Percentiles rank a stretch among this genome's conserved stretches.
phyloP scores from a whole-genome alignment of 2,797 vertebrate species.

The Acipenser oxyrinchus region DNA sequence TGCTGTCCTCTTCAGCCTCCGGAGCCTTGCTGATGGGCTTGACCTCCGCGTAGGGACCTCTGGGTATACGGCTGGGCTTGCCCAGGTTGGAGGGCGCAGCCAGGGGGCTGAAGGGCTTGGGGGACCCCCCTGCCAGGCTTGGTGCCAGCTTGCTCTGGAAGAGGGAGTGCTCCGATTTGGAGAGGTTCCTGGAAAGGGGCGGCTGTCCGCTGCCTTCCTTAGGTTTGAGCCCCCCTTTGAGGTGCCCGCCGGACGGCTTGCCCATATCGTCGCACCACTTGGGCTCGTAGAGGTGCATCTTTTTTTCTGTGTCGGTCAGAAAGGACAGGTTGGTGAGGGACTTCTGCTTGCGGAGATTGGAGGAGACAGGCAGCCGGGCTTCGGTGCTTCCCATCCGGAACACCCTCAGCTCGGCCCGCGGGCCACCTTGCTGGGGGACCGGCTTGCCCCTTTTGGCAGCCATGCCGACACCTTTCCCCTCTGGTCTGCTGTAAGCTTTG shows the following conservation, averaged over 20 bases:
- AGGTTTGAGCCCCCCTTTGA: slow-evolving; percentile 46
- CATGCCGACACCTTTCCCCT: slow-evolving; percentile 39
- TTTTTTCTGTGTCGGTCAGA: slow-evolving; percentile 88
- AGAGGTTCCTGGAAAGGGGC: slow-evolving; percentile 74
- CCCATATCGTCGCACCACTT: slow-evolving; percentile 79
- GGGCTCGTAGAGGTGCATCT: slow-evolving; percentile 81
- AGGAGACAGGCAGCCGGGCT: slow-evolving; percentile 62
- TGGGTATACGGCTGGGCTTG: slow-evolving; percentile 82
- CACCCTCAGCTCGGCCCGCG: slow-evolving; percentile 59
- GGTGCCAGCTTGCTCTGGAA: slow-evolving; percentile 65
- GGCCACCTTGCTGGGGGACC: slow-evolving; percentile 57
- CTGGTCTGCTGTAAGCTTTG: slow-evolving; percentile 47
- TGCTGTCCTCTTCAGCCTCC: slow-evolving; percentile 69
- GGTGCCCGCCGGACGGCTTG: slow-evolving; percentile 47
- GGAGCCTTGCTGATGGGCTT: slow-evolving; percentile 84
- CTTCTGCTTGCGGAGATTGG: slow-evolving; percentile 82
- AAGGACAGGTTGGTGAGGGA: slow-evolving; percentile 85
- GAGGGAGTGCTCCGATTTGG: slow-evolving; percentile 88
- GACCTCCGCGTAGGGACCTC: slow-evolving; percentile 87
- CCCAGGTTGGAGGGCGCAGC: slow-evolving; percentile 58
- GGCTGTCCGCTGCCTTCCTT: slow-evolving; percentile 49
- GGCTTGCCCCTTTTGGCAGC: slow-evolving; percentile 62
- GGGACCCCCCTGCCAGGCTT: slow-evolving; percentile 27
- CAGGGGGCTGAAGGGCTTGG: slow-evolving; percentile 60
- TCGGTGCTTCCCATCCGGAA: slow-evolving; percentile 55